Evolutionary conservation across 1,140 invertebrate species (phyloP).

Genomic region (Drosophila pseudoobscura): DNA sequence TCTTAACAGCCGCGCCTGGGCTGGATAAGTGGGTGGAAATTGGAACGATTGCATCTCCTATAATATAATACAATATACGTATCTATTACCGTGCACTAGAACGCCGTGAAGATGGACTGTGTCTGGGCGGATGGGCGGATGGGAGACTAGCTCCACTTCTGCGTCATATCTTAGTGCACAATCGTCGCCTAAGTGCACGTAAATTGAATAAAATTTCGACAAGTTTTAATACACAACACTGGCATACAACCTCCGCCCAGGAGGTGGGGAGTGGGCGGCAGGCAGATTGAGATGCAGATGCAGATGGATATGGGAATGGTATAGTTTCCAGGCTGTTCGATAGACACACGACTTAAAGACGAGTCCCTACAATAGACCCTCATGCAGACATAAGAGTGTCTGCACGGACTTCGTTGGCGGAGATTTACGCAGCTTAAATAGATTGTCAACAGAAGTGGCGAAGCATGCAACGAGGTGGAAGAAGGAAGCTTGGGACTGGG

Average conservation of each 20-base stretch:
- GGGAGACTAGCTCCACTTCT: slow-evolving; percentile 29
- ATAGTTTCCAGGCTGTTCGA: slow-evolving; percentile 36
- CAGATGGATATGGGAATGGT: slow-evolving; percentile 4
- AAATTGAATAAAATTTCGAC: slow-evolving; percentile 81
- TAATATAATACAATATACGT: no score
- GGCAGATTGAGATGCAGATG: no score
- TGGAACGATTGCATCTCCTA: no score
- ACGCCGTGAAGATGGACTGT: not conserved
- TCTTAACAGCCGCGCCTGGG: not conserved
- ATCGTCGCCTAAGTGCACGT: slow-evolving; percentile 80
- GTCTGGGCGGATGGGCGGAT: not conserved
- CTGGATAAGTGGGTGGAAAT: slow-evolving; percentile 7
- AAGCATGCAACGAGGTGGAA: slow-evolving; percentile 6
- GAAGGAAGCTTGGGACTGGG: not conserved
- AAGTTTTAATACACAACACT: slow-evolving; percentile 60
- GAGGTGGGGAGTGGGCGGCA: slow-evolving; percentile 16
- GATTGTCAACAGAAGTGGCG: slow-evolving; percentile 63
- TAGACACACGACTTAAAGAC: slow-evolving; percentile 44
- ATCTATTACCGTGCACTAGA: slow-evolving; percentile 25
- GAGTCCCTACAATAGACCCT: not conserved
- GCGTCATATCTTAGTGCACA: slow-evolving; percentile 78
- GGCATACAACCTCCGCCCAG: slow-evolving; percentile 12
- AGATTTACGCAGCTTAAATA: slow-evolving; percentile 73
- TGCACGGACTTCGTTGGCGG: slow-evolving; percentile 42
- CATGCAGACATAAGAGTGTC: not conserved